A percentile compares a stretch with the other conserved stretches of the same genome.
Conservation (phyloP, 2,797 vertebrate species). For the Paguma larvata region DNA sequence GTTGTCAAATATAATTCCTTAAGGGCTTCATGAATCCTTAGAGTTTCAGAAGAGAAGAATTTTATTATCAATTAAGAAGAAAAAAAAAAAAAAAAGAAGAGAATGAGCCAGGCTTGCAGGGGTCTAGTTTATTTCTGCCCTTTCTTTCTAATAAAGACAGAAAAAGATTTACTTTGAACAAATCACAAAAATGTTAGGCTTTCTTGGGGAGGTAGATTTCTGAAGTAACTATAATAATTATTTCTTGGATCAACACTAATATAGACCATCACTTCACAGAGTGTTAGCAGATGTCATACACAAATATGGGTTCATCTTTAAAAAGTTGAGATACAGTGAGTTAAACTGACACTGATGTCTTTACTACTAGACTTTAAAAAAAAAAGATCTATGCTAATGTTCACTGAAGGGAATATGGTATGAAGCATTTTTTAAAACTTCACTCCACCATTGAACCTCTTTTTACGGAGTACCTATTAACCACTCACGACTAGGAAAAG, state of each 20-base stretch:
- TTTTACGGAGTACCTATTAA: neutral
- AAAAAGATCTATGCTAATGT: neutral
- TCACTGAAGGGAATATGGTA: neutral
- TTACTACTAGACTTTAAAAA: neutral
- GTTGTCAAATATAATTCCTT: neutral
- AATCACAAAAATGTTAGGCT: neutral
- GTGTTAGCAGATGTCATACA: neutral
- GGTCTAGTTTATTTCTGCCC: neutral
- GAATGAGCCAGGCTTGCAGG: neutral
- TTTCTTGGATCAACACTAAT: constrained; percentile 21
- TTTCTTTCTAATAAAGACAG: neutral
- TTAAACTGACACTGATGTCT: neutral
- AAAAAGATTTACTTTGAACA: neutral
- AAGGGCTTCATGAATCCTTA: neutral
- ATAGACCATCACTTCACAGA: neutral
- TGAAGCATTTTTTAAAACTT: neutral
- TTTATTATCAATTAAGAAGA: neutral
- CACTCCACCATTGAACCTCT: neutral
- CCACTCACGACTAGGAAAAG: constrained; percentile 43
- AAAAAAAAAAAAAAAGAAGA: neutral
- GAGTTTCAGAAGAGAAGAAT: neutral
- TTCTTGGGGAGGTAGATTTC: neutral
- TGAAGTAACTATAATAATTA: neutral
- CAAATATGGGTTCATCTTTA: neutral
- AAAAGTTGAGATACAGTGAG: neutral